Conservation (phyloP, 1,140 invertebrate species). For the Drosophila kikkawai region DNA sequence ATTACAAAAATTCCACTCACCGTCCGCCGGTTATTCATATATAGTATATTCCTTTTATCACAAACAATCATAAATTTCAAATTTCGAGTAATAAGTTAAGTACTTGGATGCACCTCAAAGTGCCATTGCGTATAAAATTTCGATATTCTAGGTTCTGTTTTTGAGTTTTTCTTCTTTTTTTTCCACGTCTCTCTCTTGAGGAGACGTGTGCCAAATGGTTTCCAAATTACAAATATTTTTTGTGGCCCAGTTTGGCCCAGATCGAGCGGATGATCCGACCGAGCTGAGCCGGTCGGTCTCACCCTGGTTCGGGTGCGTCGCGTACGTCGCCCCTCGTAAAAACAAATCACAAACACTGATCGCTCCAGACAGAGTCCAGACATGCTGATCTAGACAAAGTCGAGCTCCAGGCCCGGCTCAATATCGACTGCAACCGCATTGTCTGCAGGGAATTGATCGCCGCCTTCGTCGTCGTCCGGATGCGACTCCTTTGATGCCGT, state of each 20-base stretch:
- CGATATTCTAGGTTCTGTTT: slow-evolving; percentile 63
- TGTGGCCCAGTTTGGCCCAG: slow-evolving; percentile 24
- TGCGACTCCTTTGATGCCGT: slow-evolving; percentile 42
- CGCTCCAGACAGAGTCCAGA: slow-evolving; percentile 20
- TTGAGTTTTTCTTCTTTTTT: slow-evolving; percentile 23
- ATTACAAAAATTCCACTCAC: slow-evolving; percentile 66
- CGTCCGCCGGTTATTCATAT: slow-evolving; percentile 32
- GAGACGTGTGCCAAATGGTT: slow-evolving; percentile 67
- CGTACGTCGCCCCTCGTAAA: slow-evolving; percentile 40
- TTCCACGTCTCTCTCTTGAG: slow-evolving; percentile 41
- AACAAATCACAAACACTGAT: slow-evolving; percentile 55
- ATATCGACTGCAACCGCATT: slow-evolving; percentile 81
- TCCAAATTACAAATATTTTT: slow-evolving; percentile 70
- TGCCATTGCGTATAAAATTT: slow-evolving; percentile 76
- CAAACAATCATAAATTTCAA: slow-evolving; percentile 81
- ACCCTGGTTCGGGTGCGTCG: not conserved
- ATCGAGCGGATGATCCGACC: slow-evolving; percentile 19
- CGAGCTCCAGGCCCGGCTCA: slow-evolving; percentile 79
- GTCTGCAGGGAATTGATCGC: slow-evolving; percentile 54
- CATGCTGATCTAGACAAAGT: slow-evolving; percentile 68
- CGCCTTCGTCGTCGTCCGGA: slow-evolving; percentile 35
- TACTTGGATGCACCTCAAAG: slow-evolving; percentile 46
- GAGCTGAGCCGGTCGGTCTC: slow-evolving; percentile 6
- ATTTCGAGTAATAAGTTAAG: slow-evolving; percentile 74
- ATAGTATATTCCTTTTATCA: slow-evolving; percentile 66